Conservation (phyloP, 2,888 invertebrate genomes). For the Bellardia pandia region DNA sequence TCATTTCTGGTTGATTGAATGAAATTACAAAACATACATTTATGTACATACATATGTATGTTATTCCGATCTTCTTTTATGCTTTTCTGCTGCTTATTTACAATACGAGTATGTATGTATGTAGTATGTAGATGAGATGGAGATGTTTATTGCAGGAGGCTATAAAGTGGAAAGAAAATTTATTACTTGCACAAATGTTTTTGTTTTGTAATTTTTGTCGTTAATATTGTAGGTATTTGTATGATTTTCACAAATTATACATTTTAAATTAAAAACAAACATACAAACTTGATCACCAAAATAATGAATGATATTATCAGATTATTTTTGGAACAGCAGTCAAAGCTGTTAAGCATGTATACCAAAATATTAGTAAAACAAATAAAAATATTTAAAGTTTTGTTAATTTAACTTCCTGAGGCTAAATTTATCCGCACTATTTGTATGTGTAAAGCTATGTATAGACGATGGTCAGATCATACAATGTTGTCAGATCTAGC, state of each 20-base stretch:
- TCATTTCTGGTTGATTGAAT: slow-evolving; percentile 30
- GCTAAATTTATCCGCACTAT: too few species aligned
- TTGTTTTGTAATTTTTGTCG: background rate
- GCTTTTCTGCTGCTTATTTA: background rate
- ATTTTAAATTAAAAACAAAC: background rate
- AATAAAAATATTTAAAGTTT: too few species aligned
- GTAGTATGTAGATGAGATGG: background rate
- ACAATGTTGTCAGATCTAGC: too few species aligned
- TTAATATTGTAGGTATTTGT: too few species aligned
- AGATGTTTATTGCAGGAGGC: background rate
- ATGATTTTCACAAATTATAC: too few species aligned
- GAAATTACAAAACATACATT: slow-evolving; percentile 4
- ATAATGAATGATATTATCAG: slow-evolving; percentile 4
- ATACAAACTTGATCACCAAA: background rate
- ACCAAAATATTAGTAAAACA: too few species aligned
- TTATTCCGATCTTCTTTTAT: background rate
- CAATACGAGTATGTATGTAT: too few species aligned
- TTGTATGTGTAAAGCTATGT: too few species aligned
- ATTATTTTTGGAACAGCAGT: background rate
- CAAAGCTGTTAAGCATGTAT: too few species aligned
- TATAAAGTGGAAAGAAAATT: background rate
- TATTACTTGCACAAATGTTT: background rate
- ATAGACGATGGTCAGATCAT: too few species aligned
- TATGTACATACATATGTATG: background rate
- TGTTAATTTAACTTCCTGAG: too few species aligned